phyloP scores from a whole-genome alignment of 2,113 vertebrate species.

The Alligator sinensis region DNA sequence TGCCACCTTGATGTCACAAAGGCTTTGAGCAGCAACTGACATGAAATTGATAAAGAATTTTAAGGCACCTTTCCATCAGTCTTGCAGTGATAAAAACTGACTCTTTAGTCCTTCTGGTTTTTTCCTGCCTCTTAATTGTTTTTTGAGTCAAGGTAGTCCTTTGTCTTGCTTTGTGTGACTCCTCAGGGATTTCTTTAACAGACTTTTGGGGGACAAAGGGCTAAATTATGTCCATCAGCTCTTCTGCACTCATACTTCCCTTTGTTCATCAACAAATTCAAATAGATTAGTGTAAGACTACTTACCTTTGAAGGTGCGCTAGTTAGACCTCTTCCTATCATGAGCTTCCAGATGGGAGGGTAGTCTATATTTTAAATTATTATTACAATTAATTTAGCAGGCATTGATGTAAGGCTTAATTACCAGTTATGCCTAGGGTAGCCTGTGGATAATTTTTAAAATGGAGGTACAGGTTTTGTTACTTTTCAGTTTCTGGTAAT shows the following conservation, averaged over 20 bases:
- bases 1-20: not conserved
- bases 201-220: not conserved
- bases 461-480: not conserved
- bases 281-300: not conserved
- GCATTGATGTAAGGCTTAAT: rapidly evolving
- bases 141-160: not conserved
- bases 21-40: too few relatives aligned
- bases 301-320: not conserved
- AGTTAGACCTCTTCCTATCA: not conserved
- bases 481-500: not conserved
- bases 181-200: rapidly evolving
- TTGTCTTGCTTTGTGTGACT: not conserved
- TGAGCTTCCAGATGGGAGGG: not conserved
- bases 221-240: not conserved
- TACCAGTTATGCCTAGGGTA: not conserved
- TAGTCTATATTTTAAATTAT: constrained; percentile 45
- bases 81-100: not conserved
- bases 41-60: not conserved
- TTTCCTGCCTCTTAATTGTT: not conserved
- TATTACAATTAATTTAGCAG: constrained; percentile 30
- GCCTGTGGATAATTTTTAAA: not conserved
- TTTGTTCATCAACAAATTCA: not conserved
- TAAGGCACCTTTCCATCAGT: not conserved
- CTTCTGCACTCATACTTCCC: not conserved
- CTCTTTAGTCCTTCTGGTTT: not conserved